Conservation (phyloP, 2,797 vertebrate genomes). For the Chrysocyon brachyurus region DNA sequence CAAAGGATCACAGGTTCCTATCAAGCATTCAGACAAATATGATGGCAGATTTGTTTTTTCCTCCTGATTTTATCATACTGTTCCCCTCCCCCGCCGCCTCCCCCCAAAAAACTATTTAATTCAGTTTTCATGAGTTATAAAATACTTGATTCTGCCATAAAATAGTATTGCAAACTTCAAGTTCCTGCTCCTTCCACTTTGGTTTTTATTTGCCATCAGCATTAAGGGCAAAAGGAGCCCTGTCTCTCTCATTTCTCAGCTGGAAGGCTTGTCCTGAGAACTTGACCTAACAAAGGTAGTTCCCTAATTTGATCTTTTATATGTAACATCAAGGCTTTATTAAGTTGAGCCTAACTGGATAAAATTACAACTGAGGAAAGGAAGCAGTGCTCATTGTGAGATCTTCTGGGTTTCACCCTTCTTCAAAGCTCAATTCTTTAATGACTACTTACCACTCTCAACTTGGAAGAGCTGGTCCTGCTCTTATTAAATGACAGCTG, state of each 20-base stretch:
- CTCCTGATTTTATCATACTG: neutral
- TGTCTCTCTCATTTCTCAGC: neutral
- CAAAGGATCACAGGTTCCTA: neutral
- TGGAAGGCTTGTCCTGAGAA: neutral
- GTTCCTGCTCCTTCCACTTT: neutral
- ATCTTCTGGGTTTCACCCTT: neutral
- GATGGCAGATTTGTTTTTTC: constrained; percentile 59
- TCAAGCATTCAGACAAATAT: neutral
- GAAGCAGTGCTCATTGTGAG: neutral
- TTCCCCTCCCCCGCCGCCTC: constrained; percentile 68
- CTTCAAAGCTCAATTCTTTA: neutral
- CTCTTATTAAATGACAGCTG: neutral
- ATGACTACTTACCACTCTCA: neutral
- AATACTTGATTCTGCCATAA: neutral
- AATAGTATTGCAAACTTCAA: neutral
- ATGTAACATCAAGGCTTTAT: constrained; percentile 23
- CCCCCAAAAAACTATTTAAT: neutral
- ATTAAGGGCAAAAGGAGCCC: neutral
- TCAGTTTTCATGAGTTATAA: neutral
- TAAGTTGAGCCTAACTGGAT: constrained; percentile 55
- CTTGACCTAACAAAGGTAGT: neutral
- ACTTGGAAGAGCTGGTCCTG: neutral
- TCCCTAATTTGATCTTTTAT: constrained; percentile 57
- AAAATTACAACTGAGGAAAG: constrained; percentile 45
- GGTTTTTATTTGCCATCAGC: neutral